Base-by-base conservation (phyloP, 2,797 vertebrate genomes). In the Coregonus suidteri region DNA sequence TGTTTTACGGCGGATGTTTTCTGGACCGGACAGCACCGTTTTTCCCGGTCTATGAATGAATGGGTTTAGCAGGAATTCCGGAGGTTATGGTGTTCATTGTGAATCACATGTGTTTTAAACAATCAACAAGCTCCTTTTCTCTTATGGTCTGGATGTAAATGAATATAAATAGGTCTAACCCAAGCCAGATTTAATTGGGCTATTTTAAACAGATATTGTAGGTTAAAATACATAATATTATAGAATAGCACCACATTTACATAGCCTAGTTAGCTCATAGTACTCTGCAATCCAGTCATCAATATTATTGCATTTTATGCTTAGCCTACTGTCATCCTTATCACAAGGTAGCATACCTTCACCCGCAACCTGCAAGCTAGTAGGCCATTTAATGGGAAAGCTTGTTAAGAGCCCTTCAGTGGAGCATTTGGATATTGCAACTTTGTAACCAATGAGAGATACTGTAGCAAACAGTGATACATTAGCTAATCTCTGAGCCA, bases 1-100 rank as follows among this genome's bases (percentile, higher is more conserved):
- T 83, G 75, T 47, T 74, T 78, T 75, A 37, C 70, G 86, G 83
- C 59, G 59, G 90, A 92, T 93, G 89, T 92, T 92, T 90, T 89
- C 71, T 79, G 77, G 83, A 87, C 79, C 85, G 75, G 16, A 25
- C 47, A 78, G 41, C 41, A 47, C 9, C 41, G 54, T 56, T 81
- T 77, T 65, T 69, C 70, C 82, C 80, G 51, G 74, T 77, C 84
- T 71, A 82, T 83, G 86, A 89, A 89, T 85, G 80, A 88, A 79
- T 66, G 77, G 71, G 34, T 81, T 64, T 64, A 64, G 20, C 84
- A 81, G 87, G 89, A 91, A 88, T 82, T 86, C 87, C 90, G 41
- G 69, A n/a, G 79, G 41, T 47, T 30, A 64, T 64, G 11, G 75
- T 41, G 70, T 69, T 68, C 71, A 84, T 84, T 89, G 80, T 87